A percentile compares a stretch with the other conserved stretches of the same genome.
These are phyloP conservation scores for Mergus octosetaceus DNA, from an alignment of 2,797 vertebrate species.

Conservation along the genomic window DNA sequence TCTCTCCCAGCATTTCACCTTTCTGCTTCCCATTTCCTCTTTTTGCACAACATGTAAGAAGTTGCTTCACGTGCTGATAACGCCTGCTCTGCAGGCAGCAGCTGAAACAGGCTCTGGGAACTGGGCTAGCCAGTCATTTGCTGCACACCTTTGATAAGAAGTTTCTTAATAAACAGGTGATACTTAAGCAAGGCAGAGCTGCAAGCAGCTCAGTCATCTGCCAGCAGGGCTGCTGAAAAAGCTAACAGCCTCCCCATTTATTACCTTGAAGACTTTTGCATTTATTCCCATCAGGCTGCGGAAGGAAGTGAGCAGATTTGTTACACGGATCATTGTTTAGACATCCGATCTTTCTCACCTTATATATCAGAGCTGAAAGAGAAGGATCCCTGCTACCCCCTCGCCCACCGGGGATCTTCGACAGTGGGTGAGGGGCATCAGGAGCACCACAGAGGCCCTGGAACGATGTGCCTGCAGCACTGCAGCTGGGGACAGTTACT, in stretches of 20 bases:
- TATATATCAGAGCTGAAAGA: constrained; percentile 91
- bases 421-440: constrained; percentile 99
- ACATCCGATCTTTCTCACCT: constrained; percentile 79
- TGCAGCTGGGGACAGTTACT: constrained; percentile 87
- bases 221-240: not conserved
- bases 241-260: not conserved
- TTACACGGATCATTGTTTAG: not conserved
- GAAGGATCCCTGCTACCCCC: constrained; percentile 99
- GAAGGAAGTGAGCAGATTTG: not conserved
- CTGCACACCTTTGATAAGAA: not conserved
- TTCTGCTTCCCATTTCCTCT: not conserved
- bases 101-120: not conserved
- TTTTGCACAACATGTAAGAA: not conserved
- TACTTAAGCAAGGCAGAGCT: not conserved
- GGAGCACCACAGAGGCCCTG: constrained; percentile 99
- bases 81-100: not conserved
- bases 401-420: constrained; percentile 99
- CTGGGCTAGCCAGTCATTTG: not conserved
- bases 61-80: not conserved
- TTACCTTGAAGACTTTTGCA: not conserved
- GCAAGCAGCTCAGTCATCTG: not conserved
- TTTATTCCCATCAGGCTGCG: not conserved
- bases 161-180: not conserved
- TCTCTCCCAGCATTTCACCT: not conserved
- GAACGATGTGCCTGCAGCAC: constrained; percentile 93